phyloP scores from a whole-genome alignment of 2,797 vertebrate genomes.

The Delichon dasypus region DNA sequence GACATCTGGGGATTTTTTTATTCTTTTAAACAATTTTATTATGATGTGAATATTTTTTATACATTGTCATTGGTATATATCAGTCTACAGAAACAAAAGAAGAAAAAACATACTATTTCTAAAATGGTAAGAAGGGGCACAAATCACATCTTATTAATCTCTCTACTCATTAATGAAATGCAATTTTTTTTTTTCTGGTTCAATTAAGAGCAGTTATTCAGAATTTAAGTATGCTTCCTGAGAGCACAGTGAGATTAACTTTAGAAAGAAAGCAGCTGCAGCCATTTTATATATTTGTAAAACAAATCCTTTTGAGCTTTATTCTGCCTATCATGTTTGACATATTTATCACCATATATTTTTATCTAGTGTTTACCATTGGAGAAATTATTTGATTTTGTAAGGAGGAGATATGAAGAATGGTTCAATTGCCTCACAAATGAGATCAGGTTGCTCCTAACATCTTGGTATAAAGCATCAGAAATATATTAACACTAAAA shows the following conservation, averaged over 20 bases:
- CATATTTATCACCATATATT: neutral
- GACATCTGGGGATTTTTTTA: fast-evolving
- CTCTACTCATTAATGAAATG: neutral
- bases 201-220: neutral
- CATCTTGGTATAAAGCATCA: neutral
- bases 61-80: neutral
- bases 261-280: neutral
- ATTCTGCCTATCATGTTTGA: neutral
- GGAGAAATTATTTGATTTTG: neutral
- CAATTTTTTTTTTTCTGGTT: neutral
- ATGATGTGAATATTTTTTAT: neutral
- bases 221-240: neutral
- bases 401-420: neutral
- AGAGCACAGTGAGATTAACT: neutral
- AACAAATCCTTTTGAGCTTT: neutral
- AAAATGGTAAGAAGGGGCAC: neutral
- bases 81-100: neutral
- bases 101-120: neutral
- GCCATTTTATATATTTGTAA: neutral
- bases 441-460: neutral
- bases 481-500: neutral
- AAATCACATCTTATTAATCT: neutral
- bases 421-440: neutral
- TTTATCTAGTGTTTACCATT: neutral
- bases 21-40: neutral